Evolutionary conservation across 2,797 vertebrate species (phyloP).

Genomic region (Gymnothorax reevesii): DNA sequence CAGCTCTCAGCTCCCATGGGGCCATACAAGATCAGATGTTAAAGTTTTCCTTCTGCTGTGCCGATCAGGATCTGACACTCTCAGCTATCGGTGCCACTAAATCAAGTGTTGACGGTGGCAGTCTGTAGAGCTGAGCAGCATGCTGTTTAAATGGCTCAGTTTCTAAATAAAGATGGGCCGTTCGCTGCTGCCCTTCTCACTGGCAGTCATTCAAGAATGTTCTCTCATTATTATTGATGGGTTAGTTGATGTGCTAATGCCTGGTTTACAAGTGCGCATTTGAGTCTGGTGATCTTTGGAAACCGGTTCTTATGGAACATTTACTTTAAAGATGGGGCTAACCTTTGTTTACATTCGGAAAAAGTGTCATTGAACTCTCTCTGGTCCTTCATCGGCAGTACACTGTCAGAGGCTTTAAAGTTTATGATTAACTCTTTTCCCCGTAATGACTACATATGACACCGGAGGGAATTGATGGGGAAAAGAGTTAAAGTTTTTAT

Average conservation of each 20-base stretch:
- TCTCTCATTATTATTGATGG: not conserved
- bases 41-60: not conserved
- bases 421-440: not conserved
- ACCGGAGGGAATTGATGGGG: too few species aligned
- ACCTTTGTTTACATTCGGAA: not conserved
- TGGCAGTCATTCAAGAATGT: constrained; percentile 11
- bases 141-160: constrained; percentile 9
- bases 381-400: not conserved
- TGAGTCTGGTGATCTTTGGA: not conserved
- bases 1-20: not conserved
- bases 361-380: not conserved
- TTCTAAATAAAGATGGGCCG: constrained; percentile 15
- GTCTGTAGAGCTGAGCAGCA: constrained; percentile 15
- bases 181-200: not conserved
- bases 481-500: not conserved
- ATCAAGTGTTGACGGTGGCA: constrained; percentile 19
- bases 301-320: not conserved
- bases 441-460: too few species aligned
- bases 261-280: not conserved
- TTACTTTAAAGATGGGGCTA: not conserved
- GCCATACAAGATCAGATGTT: not conserved
- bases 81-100: not conserved
- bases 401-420: not conserved
- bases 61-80: not conserved
- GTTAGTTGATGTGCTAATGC: not conserved